Percentiles rank a stretch among this genome's conserved stretches.
phyloP scores from a whole-genome alignment of 2,888 invertebrate species.

The Aricia artaxerxes region DNA sequence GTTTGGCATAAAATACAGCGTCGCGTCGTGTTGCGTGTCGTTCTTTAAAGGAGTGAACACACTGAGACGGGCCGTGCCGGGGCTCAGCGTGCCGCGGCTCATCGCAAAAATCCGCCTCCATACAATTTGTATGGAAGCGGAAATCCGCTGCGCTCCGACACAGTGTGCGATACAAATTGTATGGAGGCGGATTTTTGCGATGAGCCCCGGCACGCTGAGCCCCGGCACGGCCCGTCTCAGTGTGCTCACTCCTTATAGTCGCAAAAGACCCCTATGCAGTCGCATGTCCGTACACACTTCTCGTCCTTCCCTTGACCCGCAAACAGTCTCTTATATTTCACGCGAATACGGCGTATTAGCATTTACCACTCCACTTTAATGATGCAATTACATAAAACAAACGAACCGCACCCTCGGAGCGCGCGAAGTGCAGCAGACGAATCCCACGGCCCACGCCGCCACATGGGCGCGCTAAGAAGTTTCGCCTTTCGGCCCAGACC shows the following conservation, averaged over 20 bases:
- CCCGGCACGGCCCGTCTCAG: too few relatives aligned
- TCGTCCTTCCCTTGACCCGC: not conserved
- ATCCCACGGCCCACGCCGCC: not conserved
- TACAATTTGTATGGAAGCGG: too few relatives aligned
- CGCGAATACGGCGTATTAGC: not conserved
- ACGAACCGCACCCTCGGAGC: not conserved
- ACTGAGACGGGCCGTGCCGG: too few relatives aligned
- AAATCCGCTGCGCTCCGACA: too few relatives aligned
- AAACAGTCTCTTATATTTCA: constrained; percentile 1
- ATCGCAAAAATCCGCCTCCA: too few relatives aligned
- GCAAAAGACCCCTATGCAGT: not conserved
- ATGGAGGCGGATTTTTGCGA: too few relatives aligned
- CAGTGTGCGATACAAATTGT: too few relatives aligned
- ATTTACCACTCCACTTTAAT: constrained; percentile 5
- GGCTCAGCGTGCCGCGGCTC: too few relatives aligned
- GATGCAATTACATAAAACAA: constrained; percentile 8
- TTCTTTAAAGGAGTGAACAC: too few relatives aligned
- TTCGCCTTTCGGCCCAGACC: not conserved
- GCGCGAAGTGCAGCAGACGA: not conserved
- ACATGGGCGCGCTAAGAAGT: constrained; percentile 15
- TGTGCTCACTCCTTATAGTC: not conserved
- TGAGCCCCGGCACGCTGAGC: too few relatives aligned
- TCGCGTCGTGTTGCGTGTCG: too few relatives aligned
- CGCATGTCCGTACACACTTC: not conserved
- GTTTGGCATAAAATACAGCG: too few relatives aligned